Evolutionary conservation across 92 coral and sea anemone genomes (phyloP), one percentile per base, ranked within the genome.

Genomic region (Palythoa caribaeorum): DNA sequence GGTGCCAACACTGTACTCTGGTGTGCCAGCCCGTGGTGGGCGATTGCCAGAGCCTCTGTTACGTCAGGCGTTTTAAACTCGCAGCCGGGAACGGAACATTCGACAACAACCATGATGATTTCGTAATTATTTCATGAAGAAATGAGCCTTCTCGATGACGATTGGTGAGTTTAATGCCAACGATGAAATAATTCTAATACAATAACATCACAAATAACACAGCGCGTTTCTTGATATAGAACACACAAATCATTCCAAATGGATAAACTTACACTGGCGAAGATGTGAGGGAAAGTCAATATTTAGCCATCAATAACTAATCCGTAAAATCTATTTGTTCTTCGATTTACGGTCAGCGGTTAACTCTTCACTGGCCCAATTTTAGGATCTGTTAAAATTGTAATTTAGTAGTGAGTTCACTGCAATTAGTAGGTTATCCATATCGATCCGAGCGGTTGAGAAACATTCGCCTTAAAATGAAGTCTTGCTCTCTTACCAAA

Each of bases 21-120:
- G 50, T 93, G 94, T 20, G 87, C 91, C 75, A 93, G 36, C 7
- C 91, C 92, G 57, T 94, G 94, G 84, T 94, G 89, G 10, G 94
- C 94, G 74, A 94, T 90, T 28, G 94, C 92, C 21, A 94, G 83
- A n/a, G 92, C 84, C 51, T 92, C 93, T n/a, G 91, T 73, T 16
- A 92, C 93, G 71, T 92, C 94, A 11, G 48, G 65, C 0, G 96
- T 84, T 60, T 84, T 76, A 84, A 92, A 90, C n/a, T 85, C 80
- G 78, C 97, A 92, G 78, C 20, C 20, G 38, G 93, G 94, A 59
- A 94, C 84, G 2, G 96, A 76, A 37, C 96, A 94, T 9, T 44
- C 77, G 73, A 94, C 83, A 70, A 92, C 84, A 0, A 94, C 96
- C 94, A 94, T 92, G 80, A 17, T 54, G 60, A 54, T 54, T 54